Base-by-base conservation (phyloP, 2,888 invertebrate genomes). In the Standfussiana lucernea region DNA sequence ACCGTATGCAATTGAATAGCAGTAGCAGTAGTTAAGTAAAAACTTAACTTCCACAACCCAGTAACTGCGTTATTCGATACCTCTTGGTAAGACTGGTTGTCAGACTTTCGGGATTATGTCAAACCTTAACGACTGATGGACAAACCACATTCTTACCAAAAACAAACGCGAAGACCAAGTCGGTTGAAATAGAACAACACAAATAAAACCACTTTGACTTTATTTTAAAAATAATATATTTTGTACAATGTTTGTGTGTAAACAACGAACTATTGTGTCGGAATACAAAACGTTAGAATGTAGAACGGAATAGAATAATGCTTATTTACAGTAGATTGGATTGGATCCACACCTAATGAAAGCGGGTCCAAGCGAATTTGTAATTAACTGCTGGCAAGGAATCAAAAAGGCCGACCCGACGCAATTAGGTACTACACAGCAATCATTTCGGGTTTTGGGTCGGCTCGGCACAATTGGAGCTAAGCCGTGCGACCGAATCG, bases 171-270 rank as follows among this genome's bases (percentile, higher is more conserved):
- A 18, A 64, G 18, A 32, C 18, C 0, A 53, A 18, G 2, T 40
- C 24, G 32, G 40, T 56, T 35, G 59, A 81, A 71, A 67, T 67
- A 8, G 59, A 21, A 59, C 71, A 74, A 82, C 74, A 71, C 71
- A 67, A 62, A 68, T 72, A 76, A 91, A 93, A 94, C 91, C 86
- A 93, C 91, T 92, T 92, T 91, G 91, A 86, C 87, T 94, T 94
- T 93, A 93, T 56, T 91, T 92, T 96, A 93, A 85, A 92, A 95
- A 95, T 86, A 97, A 95, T 90, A 87, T 95, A 95, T 83, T 97
- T 97, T 94, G 93, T 93, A 94, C 93, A 94, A 92, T 92, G 90
- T 90, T 90, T 91, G 89, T 87, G 84, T 88, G 88, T 70, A 78
- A 75, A 82, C 80, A 77, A 83, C 80, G 70, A 66, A 67, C 69